A percentile compares a stretch with the other conserved stretches of the same genome.
phyloP scores from a whole-genome alignment of 2,888 invertebrate genomes.

The Notocelia uddmanniana region DNA sequence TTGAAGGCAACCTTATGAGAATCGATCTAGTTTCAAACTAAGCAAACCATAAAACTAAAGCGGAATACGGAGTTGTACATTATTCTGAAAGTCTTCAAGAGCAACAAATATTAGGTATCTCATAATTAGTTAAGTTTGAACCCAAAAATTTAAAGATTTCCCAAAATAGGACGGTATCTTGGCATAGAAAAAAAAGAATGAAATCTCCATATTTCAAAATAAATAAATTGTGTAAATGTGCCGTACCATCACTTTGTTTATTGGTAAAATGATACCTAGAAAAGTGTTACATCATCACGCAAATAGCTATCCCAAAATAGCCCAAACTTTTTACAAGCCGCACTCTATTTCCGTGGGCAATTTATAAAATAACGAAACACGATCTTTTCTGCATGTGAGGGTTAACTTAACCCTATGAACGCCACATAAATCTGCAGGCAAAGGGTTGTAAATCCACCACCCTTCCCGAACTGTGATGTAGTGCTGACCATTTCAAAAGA shows the following conservation, averaged over 20 bases:
- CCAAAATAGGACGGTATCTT: too few relatives aligned
- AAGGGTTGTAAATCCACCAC: slow-evolving; percentile 83
- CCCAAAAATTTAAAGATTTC: too few relatives aligned
- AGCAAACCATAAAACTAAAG: too few relatives aligned
- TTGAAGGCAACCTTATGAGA: too few relatives aligned
- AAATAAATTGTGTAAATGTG: background rate
- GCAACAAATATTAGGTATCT: too few relatives aligned
- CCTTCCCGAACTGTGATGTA: slow-evolving; percentile 73
- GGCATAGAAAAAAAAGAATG: too few relatives aligned
- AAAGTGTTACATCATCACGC: slow-evolving; percentile 19
- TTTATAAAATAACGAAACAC: slow-evolving; percentile 83
- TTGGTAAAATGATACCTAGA: slow-evolving; percentile 27
- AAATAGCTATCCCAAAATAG: slow-evolving; percentile 28
- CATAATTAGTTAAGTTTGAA: too few relatives aligned
- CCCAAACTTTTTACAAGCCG: slow-evolving; percentile 48
- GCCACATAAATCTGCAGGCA: slow-evolving; percentile 78
- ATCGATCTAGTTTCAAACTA: too few relatives aligned
- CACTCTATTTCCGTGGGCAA: slow-evolving; percentile 72
- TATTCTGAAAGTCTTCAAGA: too few relatives aligned
- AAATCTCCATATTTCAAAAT: background rate
- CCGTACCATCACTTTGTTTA: background rate
- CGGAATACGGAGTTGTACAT: too few relatives aligned
- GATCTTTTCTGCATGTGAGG: slow-evolving; percentile 78
- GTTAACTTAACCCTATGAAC: slow-evolving; percentile 70
- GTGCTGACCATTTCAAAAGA: slow-evolving; percentile 60